Evolutionary conservation across 1,140 invertebrate species (phyloP).

Genomic region (Muscidifurax raptorellus): DNA sequence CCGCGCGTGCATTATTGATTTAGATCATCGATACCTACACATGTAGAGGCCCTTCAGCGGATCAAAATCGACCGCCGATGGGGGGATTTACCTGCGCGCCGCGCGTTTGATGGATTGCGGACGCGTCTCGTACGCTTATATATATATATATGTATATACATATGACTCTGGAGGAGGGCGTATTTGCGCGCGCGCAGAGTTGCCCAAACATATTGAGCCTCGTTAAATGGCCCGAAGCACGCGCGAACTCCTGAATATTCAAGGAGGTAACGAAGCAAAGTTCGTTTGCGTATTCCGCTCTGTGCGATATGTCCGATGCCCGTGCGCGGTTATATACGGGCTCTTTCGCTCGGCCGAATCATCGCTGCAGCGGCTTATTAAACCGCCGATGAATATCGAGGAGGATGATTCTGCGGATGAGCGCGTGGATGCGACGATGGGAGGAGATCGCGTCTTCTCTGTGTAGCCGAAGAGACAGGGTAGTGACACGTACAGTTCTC

Average conservation of each 20-base stretch:
- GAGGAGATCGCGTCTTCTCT: no score
- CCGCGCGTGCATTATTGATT: constrained; percentile 33
- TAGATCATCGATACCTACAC: constrained; percentile 19
- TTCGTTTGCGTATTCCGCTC: constrained; percentile 61
- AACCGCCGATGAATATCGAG: constrained; percentile 15
- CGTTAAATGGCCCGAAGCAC: constrained; percentile 69
- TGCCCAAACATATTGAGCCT: constrained; percentile 71
- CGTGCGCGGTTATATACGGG: not conserved
- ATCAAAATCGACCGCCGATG: constrained; percentile 26
- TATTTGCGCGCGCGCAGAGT: constrained; percentile 68
- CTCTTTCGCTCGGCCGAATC: constrained; percentile 13
- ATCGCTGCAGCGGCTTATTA: constrained; percentile 22
- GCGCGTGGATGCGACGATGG: no score
- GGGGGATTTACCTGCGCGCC: constrained; percentile 32
- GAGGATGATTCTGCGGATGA: no score
- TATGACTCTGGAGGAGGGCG: no score
- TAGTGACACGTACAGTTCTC: no score
- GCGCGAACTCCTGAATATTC: constrained; percentile 72
- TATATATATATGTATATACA: no score
- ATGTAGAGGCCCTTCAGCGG: not conserved
- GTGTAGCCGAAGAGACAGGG: no score
- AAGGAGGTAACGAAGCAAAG: constrained; percentile 73
- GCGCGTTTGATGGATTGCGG: constrained; percentile 35
- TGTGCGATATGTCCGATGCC: not conserved
- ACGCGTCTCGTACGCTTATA: not conserved